phyloP scores from a whole-genome alignment of 1,140 invertebrate genomes.

The Lepidurus couesii region DNA sequence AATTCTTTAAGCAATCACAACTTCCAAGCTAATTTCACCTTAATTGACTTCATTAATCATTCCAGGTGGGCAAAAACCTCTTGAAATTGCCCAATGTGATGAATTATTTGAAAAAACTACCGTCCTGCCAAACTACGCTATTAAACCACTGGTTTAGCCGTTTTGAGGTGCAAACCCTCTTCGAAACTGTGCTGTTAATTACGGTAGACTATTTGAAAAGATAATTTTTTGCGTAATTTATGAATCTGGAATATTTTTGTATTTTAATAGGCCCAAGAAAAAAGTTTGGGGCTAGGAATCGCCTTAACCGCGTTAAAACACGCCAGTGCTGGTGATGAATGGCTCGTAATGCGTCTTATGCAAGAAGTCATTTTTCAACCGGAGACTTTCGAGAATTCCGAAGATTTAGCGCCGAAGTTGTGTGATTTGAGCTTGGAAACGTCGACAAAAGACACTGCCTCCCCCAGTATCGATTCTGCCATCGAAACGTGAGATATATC shows the following conservation, averaged over 20 bases:
- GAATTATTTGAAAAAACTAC: neutral
- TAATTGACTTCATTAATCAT: neutral
- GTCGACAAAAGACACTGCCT: neutral
- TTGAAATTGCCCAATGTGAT: neutral
- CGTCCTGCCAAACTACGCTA: neutral
- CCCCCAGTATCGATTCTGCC: neutral
- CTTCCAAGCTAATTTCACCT: neutral
- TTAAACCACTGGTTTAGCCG: conserved; percentile 32
- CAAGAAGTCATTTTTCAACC: conserved; percentile 16
- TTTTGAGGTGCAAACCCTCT: conserved; percentile 31
- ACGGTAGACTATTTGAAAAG: neutral
- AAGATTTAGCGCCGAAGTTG: neutral
- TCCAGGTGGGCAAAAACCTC: neutral
- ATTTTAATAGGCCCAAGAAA: neutral
- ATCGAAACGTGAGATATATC: neutral
- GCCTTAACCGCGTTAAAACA: conserved; percentile 26
- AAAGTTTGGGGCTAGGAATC: neutral
- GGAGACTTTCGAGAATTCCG: neutral
- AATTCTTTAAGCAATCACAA: neutral
- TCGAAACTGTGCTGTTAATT: neutral
- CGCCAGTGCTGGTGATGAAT: conserved; percentile 22
- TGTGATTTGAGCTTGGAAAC: neutral
- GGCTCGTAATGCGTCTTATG: conserved; percentile 2
- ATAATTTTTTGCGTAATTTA: neutral
- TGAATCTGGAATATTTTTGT: neutral